These are phyloP conservation scores for Laupala kohalensis DNA, from an alignment of 1,140 invertebrate species.

Conservation along the genomic window DNA sequence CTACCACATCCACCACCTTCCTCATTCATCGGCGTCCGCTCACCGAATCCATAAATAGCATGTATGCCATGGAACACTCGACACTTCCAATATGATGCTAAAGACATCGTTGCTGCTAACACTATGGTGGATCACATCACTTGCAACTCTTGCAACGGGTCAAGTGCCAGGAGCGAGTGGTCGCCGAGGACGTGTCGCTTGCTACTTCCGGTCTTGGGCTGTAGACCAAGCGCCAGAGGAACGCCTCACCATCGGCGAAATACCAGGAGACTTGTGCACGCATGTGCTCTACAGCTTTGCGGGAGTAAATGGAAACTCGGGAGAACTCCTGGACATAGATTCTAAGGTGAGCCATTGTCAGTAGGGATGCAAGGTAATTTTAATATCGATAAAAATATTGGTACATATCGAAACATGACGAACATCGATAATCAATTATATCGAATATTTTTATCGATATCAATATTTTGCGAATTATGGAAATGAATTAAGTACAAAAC, in stretches of 20 bases:
- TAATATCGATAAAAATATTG: no score
- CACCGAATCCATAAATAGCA: neutral
- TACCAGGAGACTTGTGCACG: constrained; percentile 70
- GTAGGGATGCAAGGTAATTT: no score
- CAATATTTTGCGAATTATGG: no score
- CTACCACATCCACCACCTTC: neutral
- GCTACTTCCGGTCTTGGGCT: constrained; percentile 88
- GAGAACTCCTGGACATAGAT: constrained; percentile 66
- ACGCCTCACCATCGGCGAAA: constrained; percentile 66
- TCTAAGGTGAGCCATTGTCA: constrained; percentile 41
- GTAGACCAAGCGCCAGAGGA: constrained; percentile 68
- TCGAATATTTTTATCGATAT: no score
- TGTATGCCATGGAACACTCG: neutral
- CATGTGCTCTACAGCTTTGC: constrained; percentile 86
- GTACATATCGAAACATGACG: no score
- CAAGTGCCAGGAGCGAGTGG: constrained; percentile 14
- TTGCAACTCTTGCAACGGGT: no score
- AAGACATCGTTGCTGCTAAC: neutral
- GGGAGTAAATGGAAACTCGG: constrained; percentile 62
- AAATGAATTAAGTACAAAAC: no score
- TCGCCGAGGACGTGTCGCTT: constrained; percentile 50
- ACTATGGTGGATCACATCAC: neutral
- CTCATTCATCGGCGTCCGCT: neutral
- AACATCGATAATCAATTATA: no score
- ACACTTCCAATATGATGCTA: neutral